Evolutionary conservation across 2,888 invertebrate genomes (phyloP).

Genomic region (Iphiclides podalirius): DNA sequence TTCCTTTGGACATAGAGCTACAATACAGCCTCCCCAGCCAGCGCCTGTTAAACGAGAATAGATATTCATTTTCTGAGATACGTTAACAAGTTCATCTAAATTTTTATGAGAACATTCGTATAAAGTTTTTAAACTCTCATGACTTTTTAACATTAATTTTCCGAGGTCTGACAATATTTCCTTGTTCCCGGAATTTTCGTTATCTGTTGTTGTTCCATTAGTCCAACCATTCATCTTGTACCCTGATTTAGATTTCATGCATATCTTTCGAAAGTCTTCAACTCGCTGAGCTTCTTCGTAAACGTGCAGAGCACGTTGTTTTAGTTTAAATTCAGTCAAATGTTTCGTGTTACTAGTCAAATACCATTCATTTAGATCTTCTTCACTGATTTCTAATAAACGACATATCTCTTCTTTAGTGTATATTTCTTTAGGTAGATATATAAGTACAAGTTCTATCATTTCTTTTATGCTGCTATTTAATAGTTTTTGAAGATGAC

Average conservation of each 20-base stretch:
- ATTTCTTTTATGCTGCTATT: constrained; percentile 84
- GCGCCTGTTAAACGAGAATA: constrained; percentile 98
- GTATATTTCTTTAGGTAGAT: constrained; percentile 84
- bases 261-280: constrained; percentile 84
- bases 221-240: constrained; percentile 37
- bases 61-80: constrained; percentile 84
- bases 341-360: constrained; percentile 80
- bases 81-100: constrained; percentile 89
- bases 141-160: constrained; percentile 92
- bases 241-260: constrained; percentile 56
- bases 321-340: constrained; percentile 87
- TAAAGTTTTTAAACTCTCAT: constrained; percentile 88
- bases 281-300: constrained; percentile 94
- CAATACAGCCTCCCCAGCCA: constrained; percentile 99
- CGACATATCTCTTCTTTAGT: constrained; percentile 83
- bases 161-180: constrained; percentile 83
- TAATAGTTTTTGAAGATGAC: constrained; percentile 86
- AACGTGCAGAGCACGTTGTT: constrained; percentile 94
- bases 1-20: constrained; percentile 87
- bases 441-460: constrained; percentile 82
- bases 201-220: constrained; percentile 37
- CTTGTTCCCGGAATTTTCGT: constrained; percentile 36
- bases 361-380: constrained; percentile 78
- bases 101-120: constrained; percentile 97
- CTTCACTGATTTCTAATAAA: constrained; percentile 79